Evolutionary conservation across 2,113 vertebrate species (phyloP), one percentile per base, ranked within the genome.

Genomic region (Erythrocercus mccallii): DNA sequence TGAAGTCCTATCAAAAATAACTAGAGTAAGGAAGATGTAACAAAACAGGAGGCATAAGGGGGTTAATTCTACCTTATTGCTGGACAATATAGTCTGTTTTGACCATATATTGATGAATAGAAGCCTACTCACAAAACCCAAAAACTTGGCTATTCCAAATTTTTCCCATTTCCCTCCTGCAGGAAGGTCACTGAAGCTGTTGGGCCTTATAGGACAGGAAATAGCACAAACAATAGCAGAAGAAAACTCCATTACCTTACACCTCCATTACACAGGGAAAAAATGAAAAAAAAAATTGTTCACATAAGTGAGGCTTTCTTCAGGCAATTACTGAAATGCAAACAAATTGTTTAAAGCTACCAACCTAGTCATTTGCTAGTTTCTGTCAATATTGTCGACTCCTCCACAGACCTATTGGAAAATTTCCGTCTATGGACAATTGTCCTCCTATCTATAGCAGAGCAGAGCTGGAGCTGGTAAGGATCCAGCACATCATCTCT

Each of bases 401-500:
- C 19, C 40, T 84, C 24, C 44, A 54, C 10, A 35, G 14, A 58
- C 15, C 37, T 74, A 11, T 2, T 51, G 35, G 35, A 83, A 90
- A 81, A 74, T 51, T 12, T 19, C 11, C 8, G 11, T 21, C n/a
- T 11, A 7, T 19, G 20, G 27, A 66, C 25, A 54, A 27, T 76
- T 66, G 11, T 81, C 30, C 58, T 72, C 5, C 5, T 31, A 53
- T 22, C 6, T 14, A 28, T 5, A 5, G 15, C 38, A 58, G 16
- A 40, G 45, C 31, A 92, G 37, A 90, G 14, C 33, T 65, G 42
- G 38, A 86, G 10, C 44, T 70, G 38, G 11, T 53, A 38, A 70
- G 5, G 19, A 38, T 54, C 21, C 50, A 65, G 27, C 11, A 19
- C 0, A 0, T 57, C 37, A 61, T 33, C 45, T 76, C 79, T 61